Base-by-base conservation (phyloP, 1,140 invertebrate species). In the Drosophila lacertosa region DNA sequence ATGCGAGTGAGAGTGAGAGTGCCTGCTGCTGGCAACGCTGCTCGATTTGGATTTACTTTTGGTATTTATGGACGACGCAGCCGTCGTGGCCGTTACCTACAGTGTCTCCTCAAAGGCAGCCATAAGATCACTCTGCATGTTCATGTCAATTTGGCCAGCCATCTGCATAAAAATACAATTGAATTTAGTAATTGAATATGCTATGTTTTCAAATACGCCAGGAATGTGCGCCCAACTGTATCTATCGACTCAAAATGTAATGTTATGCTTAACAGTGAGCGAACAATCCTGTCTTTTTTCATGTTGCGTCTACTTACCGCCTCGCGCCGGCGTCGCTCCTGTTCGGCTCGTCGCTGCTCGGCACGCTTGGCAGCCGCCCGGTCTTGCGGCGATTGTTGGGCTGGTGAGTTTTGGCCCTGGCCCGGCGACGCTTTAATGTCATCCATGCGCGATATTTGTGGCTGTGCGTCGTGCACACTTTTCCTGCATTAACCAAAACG, bases 41-140 rank as follows among this genome's bases (percentile, higher is more conserved):
- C 22, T 53, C 35, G 68, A 53, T 51, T 24, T 55, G 33, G 20
- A 39, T 24, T 4, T 24, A 10, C 11, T 42, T 42, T 29, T 72
- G 35, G 42, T 64, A 29, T n/a, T 55, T 18, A 16, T 35, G 33
- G 55, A 73, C 48, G 55, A 72, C 54, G 53, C 42, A 54, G 59
- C 55, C 50, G 65, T 50, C 47, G 50, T 24, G 50, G 81, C 81
- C 79, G 73, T 86, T 77, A 47, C 82, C 89, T 96, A 97, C 93
- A 97, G 94, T 40, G 96, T 97, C 93, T 98, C 97, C 93, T 99
- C 98, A 92, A 99, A 99, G 59, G 96, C 97, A 89, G 97, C 97
- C 97, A 99, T 98, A 90, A 99, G 94, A 93, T 99, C 97, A 93
- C 97, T 98, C 93, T 99, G 98, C 94, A 97, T 95, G 92, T 98